Evolutionary conservation across 1,140 invertebrate genomes (phyloP).

Genomic region (Grapholita molesta): DNA sequence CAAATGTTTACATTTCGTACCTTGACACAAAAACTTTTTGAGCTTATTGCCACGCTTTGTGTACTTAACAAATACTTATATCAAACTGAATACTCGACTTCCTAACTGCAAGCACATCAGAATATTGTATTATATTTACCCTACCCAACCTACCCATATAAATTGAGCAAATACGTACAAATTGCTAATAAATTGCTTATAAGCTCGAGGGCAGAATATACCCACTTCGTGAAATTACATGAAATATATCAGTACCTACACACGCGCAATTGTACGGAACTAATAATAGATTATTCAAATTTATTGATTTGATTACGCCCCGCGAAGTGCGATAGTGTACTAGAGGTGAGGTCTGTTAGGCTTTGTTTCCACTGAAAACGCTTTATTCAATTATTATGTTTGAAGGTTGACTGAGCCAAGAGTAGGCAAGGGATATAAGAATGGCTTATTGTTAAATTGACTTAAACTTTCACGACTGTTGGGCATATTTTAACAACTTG

Average conservation of each 20-base stretch:
- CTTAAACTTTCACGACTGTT: too few relatives aligned
- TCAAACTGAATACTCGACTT: too few relatives aligned
- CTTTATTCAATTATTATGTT: background rate
- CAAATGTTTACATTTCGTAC: too few relatives aligned
- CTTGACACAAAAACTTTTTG: too few relatives aligned
- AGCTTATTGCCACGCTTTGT: too few relatives aligned
- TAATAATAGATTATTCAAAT: slow-evolving; percentile 12
- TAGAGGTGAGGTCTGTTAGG: background rate
- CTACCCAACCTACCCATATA: background rate
- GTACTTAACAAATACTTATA: too few relatives aligned
- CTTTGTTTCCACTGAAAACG: background rate
- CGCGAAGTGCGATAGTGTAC: background rate
- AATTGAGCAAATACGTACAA: background rate
- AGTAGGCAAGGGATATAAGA: too few relatives aligned
- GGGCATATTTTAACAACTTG: too few relatives aligned
- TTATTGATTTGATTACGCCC: background rate
- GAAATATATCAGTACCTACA: background rate
- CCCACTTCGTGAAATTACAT: background rate
- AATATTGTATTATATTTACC: too few relatives aligned
- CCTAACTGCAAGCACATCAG: background rate
- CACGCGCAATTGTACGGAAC: background rate
- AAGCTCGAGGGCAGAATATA: background rate
- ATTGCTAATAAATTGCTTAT: slow-evolving; percentile 2
- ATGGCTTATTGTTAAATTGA: too few relatives aligned
- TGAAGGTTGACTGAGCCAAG: background rate